Percentiles rank a stretch among this genome's conserved stretches.
phyloP scores from a whole-genome alignment of 1,140 invertebrate genomes.

The Drosophila littoralis region DNA sequence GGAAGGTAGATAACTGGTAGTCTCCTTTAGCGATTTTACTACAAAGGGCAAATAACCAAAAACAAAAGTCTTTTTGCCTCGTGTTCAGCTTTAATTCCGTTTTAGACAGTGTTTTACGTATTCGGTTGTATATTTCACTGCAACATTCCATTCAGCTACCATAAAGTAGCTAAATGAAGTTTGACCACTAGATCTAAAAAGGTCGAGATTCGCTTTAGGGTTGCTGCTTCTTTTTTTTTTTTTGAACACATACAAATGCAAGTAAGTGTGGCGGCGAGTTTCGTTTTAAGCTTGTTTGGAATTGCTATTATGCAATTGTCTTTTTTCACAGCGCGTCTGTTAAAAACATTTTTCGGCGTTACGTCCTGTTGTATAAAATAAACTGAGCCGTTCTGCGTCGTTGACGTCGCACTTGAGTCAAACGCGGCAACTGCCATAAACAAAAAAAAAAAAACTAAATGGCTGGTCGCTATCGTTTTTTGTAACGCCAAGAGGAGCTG shows the following conservation, averaged over 20 bases:
- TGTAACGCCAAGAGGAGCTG: slow-evolving; percentile 46
- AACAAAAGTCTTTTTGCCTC: neutral
- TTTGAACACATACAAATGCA: neutral
- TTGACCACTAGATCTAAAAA: neutral
- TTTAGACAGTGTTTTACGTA: neutral
- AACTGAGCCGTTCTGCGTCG: slow-evolving; percentile 38
- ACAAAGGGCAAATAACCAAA: neutral
- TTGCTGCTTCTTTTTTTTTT: neutral
- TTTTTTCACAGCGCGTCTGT: slow-evolving; percentile 5
- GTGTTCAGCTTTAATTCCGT: too few species aligned
- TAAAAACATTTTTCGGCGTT: slow-evolving; percentile 36
- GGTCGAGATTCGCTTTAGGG: too few species aligned
- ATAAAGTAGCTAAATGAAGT: neutral
- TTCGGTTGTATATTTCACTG: neutral
- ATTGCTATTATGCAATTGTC: slow-evolving; percentile 5
- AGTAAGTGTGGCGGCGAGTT: neutral
- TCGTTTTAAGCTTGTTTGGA: neutral
- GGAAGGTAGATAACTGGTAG: neutral
- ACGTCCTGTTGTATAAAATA: slow-evolving; percentile 41
- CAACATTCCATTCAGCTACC: too few species aligned
- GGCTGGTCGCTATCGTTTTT: slow-evolving; percentile 42
- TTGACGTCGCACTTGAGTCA: slow-evolving; percentile 42
- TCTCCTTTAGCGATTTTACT: neutral
- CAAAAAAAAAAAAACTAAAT: slow-evolving; percentile 73
- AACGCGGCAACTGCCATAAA: slow-evolving; percentile 59